Conservation (phyloP, 1,140 invertebrate genomes). For the Coelopa frigida region DNA sequence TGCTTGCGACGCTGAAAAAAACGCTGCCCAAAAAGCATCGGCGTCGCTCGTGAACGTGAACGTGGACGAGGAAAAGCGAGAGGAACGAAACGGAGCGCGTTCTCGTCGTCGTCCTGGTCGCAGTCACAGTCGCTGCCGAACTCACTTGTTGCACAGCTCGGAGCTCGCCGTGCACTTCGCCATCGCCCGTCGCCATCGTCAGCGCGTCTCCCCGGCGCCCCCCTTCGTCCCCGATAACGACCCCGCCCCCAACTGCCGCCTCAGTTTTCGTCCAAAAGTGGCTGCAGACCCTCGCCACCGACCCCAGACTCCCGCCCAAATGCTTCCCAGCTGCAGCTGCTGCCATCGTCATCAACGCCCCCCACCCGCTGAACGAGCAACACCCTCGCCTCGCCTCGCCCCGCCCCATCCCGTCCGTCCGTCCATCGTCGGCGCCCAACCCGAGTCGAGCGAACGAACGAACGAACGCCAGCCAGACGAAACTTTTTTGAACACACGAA, state of each 20-base stretch:
- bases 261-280: no score
- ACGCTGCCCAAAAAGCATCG: no score
- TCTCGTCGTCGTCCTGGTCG: conserved; percentile 43
- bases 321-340: conserved; percentile 4
- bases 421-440: conserved; percentile 10
- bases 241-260: no score
- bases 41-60: neutral
- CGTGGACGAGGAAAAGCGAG: neutral
- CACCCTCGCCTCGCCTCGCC: neutral
- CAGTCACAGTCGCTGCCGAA: conserved; percentile 44
- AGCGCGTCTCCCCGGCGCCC: no score
- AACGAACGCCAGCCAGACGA: neutral
- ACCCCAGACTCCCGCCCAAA: neutral
- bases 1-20: no score
- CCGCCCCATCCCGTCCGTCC: conserved; percentile 4
- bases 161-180: conserved; percentile 26
- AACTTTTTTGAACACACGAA: conserved; percentile 44
- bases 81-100: neutral
- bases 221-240: no score
- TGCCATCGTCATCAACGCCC: neutral
- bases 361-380: neutral
- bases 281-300: conserved; percentile 15
- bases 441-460: neutral
- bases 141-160: conserved; percentile 45
- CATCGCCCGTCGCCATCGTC: no score